A percentile compares a stretch with the other conserved stretches of the same genome.
phyloP scores from a whole-genome alignment of 2,113 vertebrate genomes.

The Stegostoma tigrinum region DNA sequence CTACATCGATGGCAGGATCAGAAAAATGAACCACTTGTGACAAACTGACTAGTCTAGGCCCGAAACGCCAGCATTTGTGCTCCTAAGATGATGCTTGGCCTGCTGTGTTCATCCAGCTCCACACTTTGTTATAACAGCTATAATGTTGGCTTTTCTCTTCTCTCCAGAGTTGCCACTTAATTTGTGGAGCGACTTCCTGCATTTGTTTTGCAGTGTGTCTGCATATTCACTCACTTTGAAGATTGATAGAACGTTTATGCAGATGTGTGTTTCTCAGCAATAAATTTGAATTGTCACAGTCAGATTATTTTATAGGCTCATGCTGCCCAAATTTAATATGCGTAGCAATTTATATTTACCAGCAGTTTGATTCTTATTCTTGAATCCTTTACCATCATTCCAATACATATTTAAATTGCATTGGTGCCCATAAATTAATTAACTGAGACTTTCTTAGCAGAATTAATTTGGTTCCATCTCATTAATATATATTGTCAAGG shows the following conservation, averaged over 20 bases:
- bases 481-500: conserved; percentile 32
- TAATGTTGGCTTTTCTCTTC: neutral
- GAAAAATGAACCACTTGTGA: neutral
- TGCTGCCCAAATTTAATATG: neutral
- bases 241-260: neutral
- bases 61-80: too few relatives aligned
- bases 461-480: conserved; percentile 32
- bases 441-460: conserved; percentile 20
- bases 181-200: neutral
- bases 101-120: too few relatives aligned
- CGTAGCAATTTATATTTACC: too few relatives aligned
- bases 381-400: neutral
- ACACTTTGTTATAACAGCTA: too few relatives aligned
- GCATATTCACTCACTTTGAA: neutral
- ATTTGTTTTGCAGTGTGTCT: neutral
- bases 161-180: neutral
- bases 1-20: neutral
- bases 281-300: neutral
- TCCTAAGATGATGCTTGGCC: too few relatives aligned
- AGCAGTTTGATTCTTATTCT: neutral
- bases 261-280: neutral
- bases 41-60: too few relatives aligned
- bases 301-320: neutral
- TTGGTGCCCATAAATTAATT: conserved; percentile 32
- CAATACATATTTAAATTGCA: conserved; percentile 26